A percentile compares a stretch with the other conserved stretches of the same genome.
Conservation (phyloP, 2,888 invertebrate species). For the Lochmaea crataegi region DNA sequence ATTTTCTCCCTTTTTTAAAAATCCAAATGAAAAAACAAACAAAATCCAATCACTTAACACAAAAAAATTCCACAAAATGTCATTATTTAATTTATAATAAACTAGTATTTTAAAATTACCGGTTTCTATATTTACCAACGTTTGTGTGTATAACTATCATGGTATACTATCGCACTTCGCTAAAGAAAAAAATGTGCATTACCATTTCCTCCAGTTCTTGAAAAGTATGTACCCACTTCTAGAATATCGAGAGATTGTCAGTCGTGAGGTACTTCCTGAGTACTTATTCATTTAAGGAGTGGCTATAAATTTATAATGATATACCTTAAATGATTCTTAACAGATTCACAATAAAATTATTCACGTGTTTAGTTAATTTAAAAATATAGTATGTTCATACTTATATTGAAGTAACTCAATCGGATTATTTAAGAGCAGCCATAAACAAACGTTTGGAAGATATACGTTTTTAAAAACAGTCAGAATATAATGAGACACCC, state of each 20-base stretch:
- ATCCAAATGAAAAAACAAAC: not conserved
- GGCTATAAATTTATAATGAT: not conserved
- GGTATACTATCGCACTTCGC: conserved; percentile 22
- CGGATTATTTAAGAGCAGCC: no score
- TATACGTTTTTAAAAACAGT: no score
- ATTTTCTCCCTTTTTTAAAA: not conserved
- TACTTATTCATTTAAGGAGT: conserved; percentile 28
- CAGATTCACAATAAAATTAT: not conserved
- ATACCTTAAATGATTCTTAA: not conserved
- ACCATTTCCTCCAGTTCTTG: conserved; percentile 37
- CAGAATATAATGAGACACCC: no score
- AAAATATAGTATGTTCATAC: no score
- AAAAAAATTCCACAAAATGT: not conserved
- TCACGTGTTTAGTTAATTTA: no score
- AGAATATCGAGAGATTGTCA: conserved; percentile 23
- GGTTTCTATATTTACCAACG: not conserved
- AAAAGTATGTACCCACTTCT: conserved; percentile 37
- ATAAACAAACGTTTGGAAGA: no score
- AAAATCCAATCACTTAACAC: conserved; percentile 1
- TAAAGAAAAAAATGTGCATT: conserved; percentile 24
- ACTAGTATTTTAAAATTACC: not conserved
- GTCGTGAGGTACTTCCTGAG: conserved; percentile 22
- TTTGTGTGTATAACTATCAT: conserved; percentile 8
- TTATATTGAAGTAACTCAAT: no score
- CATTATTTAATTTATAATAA: not conserved